Percentiles rank a stretch among this genome's conserved stretches.
phyloP scores from a whole-genome alignment of 1,140 invertebrate genomes.

The Trachymyrmex cornetzi region DNA sequence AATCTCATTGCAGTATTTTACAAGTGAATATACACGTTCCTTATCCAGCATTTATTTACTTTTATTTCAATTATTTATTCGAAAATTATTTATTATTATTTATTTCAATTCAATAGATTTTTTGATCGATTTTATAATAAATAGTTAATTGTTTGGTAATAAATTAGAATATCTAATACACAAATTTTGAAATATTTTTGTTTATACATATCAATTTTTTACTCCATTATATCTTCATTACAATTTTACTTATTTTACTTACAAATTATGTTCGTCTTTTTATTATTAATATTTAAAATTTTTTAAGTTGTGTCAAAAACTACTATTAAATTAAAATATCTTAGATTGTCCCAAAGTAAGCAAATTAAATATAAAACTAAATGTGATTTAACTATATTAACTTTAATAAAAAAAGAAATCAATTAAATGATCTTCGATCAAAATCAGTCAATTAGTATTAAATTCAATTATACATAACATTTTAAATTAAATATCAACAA shows the following conservation, averaged over 20 bases:
- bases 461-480: not conserved
- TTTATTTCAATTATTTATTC: not conserved
- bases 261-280: not conserved
- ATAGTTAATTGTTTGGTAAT: not conserved
- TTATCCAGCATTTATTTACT: not conserved
- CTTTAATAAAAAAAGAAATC: no score
- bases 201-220: not conserved
- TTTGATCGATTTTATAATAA: not conserved
- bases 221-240: not conserved
- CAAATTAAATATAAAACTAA: not conserved
- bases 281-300: not conserved
- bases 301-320: not conserved
- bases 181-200: not conserved
- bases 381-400: no score
- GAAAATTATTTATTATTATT: not conserved
- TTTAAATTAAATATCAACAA: not conserved
- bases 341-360: not conserved
- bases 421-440: not conserved
- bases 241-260: not conserved
- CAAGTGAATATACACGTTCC: slow-evolving; percentile 86
- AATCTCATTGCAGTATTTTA: slow-evolving; percentile 93
- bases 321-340: not conserved
- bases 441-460: not conserved
- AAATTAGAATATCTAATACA: not conserved
- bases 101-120: not conserved